Evolutionary conservation across 2,113 vertebrate genomes (phyloP).

Genomic region (Pomatostomus ruficeps): DNA sequence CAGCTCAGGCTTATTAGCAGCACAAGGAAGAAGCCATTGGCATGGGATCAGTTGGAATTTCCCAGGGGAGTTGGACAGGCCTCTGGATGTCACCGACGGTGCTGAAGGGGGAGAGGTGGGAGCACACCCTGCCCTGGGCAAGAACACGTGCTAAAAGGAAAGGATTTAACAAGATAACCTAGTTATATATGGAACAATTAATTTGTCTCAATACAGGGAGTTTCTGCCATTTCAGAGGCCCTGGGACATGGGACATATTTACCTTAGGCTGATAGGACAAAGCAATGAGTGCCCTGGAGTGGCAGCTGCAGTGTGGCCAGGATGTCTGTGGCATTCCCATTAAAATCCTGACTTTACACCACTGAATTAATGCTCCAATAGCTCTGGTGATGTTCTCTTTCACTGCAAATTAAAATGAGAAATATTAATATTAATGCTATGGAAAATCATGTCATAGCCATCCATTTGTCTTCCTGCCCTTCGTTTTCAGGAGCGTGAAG

Average conservation of each 20-base stretch:
- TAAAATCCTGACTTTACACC: not conserved
- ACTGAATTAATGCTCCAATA: not conserved
- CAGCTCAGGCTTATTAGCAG: not conserved
- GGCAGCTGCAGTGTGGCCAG: not conserved
- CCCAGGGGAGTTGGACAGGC: not conserved
- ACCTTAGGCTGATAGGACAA: not conserved
- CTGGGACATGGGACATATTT: not conserved
- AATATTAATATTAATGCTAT: not conserved
- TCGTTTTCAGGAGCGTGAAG: not conserved
- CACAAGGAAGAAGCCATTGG: not conserved
- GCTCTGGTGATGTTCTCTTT: not conserved
- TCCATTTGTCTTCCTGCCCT: not conserved
- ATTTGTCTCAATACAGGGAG: not conserved
- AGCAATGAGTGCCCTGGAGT: not conserved
- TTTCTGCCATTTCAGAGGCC: not conserved
- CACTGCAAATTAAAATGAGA: not conserved
- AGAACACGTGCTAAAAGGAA: not conserved
- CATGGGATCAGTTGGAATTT: not conserved
- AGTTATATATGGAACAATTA: not conserved
- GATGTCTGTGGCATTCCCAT: not conserved
- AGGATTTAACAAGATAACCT: not conserved
- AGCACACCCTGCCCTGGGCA: not conserved
- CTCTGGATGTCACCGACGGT: not conserved
- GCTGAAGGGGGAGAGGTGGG: not conserved
- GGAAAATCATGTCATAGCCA: not conserved